Base-by-base conservation (phyloP, 1,140 invertebrate genomes). In the Danaus plexippus region DNA sequence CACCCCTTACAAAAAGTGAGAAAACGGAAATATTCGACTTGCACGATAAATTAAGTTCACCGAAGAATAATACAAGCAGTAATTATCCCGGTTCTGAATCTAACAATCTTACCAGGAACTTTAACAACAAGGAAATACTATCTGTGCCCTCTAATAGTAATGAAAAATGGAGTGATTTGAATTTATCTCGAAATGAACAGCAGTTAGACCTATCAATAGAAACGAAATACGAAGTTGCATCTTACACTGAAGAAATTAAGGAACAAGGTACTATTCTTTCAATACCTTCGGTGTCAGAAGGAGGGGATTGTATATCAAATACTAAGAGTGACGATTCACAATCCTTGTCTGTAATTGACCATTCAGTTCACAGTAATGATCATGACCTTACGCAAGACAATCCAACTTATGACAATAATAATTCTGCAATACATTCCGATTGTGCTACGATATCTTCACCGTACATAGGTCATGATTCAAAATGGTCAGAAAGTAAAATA, bases 401-500 rank as follows among this genome's bases (percentile, higher is more conserved):
- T 59, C 78, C 79, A 63, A 80, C 70, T 43, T 87, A 79, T 63
- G 85, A 88, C 18, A 85, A 82, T 56, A 87, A 87, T 52, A 80
- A 85, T 57, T 77, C 77, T 40, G 66, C 87, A n/a, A 85, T 89
- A 68, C 84, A 87, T 61, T 83, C 85, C 46, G 91, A 92, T 62
- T 91, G 90, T 58, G 89, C 90, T 40, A 88, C 89, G 7, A 88
- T 89, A 57, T 89, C 90, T 10, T 93, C 91, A 9, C 92, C 92
- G 2, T 93, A 92, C 62, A 88, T 89, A 43, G 89, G 91, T 56
- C 89, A 90, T 69, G 90, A 91, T 50, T 58, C 67, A 9, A 91
- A 92, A 69, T 93, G 92, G 92, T 89, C 91, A 6, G 92, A 94
- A 61, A 92, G 91, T 64, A 91, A 92, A 67, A 88, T 94, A 43